Conservation (phyloP, 2,888 invertebrate species). For the Gibbula magus region DNA sequence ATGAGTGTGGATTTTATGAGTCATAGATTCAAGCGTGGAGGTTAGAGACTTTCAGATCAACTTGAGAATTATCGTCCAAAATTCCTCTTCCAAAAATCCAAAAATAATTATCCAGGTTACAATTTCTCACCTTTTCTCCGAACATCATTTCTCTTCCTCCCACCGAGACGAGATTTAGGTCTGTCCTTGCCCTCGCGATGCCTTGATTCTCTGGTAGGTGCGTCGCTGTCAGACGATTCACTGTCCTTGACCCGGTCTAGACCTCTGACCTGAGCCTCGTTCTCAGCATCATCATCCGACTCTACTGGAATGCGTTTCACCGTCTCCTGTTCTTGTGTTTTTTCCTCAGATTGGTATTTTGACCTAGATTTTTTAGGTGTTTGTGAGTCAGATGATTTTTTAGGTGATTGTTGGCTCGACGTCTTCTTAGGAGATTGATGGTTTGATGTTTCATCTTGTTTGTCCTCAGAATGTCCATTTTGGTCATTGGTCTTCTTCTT, state of each 20-base stretch:
- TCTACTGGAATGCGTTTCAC: background rate
- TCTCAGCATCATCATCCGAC: background rate
- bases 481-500: constrained; percentile 4
- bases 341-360: background rate
- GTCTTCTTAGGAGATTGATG: background rate
- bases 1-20: no score
- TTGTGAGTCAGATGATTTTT: no score
- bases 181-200: constrained; percentile 51
- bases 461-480: background rate
- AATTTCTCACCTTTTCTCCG: no score
- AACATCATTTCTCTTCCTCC: no score
- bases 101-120: no score
- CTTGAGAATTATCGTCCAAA: no score
- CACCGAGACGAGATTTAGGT: constrained; percentile 52
- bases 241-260: background rate
- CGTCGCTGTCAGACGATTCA: background rate
- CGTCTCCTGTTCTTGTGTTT: background rate
- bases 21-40: no score
- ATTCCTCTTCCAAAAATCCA: no score
- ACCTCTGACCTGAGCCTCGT: constrained; percentile 25
- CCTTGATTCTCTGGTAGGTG: background rate
- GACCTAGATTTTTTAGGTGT: no score
- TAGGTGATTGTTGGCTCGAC: no score
- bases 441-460: background rate
- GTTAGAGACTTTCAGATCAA: no score